phyloP scores from a whole-genome alignment of 2,888 invertebrate genomes.

The Poecilobothrus nobilitatus region DNA sequence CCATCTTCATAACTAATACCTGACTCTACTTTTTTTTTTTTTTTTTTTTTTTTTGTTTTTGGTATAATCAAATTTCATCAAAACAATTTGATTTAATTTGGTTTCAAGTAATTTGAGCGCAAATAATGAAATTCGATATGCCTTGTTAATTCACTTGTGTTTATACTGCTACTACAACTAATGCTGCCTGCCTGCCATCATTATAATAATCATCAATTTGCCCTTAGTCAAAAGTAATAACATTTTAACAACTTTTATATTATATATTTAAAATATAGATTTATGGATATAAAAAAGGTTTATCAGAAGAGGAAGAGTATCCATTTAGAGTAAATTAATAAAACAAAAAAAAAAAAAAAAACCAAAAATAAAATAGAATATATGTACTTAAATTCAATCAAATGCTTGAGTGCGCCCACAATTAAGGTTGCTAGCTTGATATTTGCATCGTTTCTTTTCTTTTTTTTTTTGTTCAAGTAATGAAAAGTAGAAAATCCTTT shows the following conservation, averaged over 20 bases:
- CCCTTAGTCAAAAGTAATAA: too few relatives aligned
- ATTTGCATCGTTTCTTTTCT: too few relatives aligned
- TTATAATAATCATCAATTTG: too few relatives aligned
- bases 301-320: not conserved
- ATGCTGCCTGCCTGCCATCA: too few relatives aligned
- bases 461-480: too few relatives aligned
- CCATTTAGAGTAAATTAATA: not conserved
- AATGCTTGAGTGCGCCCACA: not conserved
- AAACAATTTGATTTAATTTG: not conserved
- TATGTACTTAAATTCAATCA: not conserved
- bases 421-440: not conserved
- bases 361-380: not conserved
- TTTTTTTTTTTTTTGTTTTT: too few relatives aligned
- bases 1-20: not conserved
- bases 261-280: too few relatives aligned
- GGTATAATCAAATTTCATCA: too few relatives aligned
- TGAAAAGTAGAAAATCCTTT: not conserved
- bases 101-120: not conserved
- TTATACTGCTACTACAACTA: conserved; percentile 24
- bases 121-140: conserved; percentile 45
- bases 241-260: too few relatives aligned
- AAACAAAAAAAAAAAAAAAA: not conserved
- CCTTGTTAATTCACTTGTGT: conserved; percentile 36
- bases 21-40: too few relatives aligned
- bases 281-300: not conserved